Evolutionary conservation across 2,888 invertebrate genomes (phyloP), one percentile per base, ranked within the genome.

Genomic region (Drosophila bunnanda): DNA sequence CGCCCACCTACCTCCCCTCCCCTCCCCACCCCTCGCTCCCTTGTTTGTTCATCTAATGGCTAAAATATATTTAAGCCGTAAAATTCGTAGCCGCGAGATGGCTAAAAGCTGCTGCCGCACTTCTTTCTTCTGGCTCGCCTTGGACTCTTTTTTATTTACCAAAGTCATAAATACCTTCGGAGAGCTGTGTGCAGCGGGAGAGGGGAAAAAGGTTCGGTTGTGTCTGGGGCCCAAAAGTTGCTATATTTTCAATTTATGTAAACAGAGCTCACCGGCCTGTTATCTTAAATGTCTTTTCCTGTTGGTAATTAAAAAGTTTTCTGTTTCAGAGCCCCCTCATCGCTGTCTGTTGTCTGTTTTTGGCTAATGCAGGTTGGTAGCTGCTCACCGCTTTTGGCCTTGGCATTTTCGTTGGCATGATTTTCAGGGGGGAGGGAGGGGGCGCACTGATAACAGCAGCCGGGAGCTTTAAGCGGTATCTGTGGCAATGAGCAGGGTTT

Each of bases 11-110:
- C 10, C 4, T 4, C 25, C 4, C 25, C 4, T 4, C n/a, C n/a
- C n/a, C n/a, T n/a, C n/a, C n/a, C 10, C 4, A 3, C 25, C 4
- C 25, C 4, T 4, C 6, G 12, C 2, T n/a, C 4, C 25, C 20
- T 57, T 87, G 86, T 79, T 88, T 86, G 88, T 89, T 84, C 89
- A 86, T 85, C 89, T 81, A 85, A 89, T 88, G 85, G 85, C 82
- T 82, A 88, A 88, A 78, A 83, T 74, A 83, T 86, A 78, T 88
- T 86, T 86, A 83, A 83, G 87, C 87, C 70, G 81, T 88, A 83
- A 79, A 75, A 85, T 75, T 82, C 77, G 74, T 67, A 58, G 68
- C 88, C 72, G 46, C 72, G 67, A 81, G 88, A 61, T 73, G 88
- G 79, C 88, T 76, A 74, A 89, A 81, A 79, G 76, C 75, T 64